A percentile compares a stretch with the other conserved stretches of the same genome.
Conservation (phyloP, 2,888 invertebrate genomes). For the Scaptomyza reducta region DNA sequence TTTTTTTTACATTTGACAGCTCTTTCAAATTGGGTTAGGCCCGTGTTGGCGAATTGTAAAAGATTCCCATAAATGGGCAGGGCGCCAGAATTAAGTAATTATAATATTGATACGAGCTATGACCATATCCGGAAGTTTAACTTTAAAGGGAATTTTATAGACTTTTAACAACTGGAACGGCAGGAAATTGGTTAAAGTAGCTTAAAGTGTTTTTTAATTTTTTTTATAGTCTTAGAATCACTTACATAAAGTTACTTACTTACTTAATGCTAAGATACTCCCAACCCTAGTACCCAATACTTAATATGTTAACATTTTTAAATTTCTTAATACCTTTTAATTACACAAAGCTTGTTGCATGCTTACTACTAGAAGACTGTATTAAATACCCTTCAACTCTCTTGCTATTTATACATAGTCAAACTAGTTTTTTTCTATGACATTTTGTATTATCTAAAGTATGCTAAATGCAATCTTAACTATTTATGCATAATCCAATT, state of each 20-base stretch:
- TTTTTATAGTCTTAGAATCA: too few relatives aligned
- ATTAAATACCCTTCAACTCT: conserved; percentile 4
- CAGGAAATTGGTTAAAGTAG: too few relatives aligned
- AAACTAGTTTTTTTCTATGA: neutral
- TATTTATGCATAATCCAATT: conserved; percentile 24
- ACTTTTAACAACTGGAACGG: too few relatives aligned
- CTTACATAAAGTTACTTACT: too few relatives aligned
- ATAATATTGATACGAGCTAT: conserved; percentile 23
- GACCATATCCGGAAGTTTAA: conserved; percentile 40
- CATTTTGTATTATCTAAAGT: neutral
- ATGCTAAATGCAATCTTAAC: conserved; percentile 12
- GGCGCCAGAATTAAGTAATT: conserved; percentile 49
- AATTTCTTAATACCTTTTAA: conserved; percentile 28
- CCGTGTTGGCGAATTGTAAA: conserved; percentile 52
- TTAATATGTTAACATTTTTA: neutral
- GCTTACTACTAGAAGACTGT: neutral
- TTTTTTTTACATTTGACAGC: conserved; percentile 49
- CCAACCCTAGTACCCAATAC: too few relatives aligned
- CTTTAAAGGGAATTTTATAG: neutral
- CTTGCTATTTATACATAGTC: neutral
- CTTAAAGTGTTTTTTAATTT: too few relatives aligned
- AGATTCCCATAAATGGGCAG: conserved; percentile 43
- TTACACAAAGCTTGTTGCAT: conserved; percentile 17
- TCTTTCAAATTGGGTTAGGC: conserved; percentile 47
- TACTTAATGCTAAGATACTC: too few relatives aligned